These are phyloP conservation scores for Ophonus ardosiacus DNA, from an alignment of 2,888 invertebrate species.

Conservation along the genomic window DNA sequence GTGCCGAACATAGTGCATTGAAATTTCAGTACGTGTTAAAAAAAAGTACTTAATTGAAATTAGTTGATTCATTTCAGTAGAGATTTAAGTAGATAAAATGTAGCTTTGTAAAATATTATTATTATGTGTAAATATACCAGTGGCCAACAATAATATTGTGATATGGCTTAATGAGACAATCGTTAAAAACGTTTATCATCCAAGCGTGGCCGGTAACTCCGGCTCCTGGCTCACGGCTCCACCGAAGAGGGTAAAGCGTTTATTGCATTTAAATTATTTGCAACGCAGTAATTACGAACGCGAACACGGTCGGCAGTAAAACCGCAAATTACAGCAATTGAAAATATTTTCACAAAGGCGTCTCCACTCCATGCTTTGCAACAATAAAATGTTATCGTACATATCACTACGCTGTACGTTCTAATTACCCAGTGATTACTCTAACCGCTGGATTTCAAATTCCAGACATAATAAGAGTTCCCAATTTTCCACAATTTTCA, in stretches of 20 bases:
- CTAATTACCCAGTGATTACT: constrained; percentile 61
- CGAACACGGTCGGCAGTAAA: constrained; percentile 54
- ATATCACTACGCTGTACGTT: constrained; percentile 59
- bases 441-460: constrained; percentile 55
- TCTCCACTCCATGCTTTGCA: constrained; percentile 35
- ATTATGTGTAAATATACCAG: neutral
- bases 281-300: constrained; percentile 63
- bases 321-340: constrained; percentile 64
- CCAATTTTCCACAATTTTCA: constrained; percentile 62
- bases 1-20: no score
- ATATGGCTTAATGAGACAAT: neutral
- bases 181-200: constrained; percentile 10
- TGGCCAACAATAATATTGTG: neutral
- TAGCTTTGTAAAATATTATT: no score
- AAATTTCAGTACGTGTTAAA: no score
- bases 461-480: constrained; percentile 58
- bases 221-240: neutral
- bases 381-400: constrained; percentile 64
- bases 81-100: no score
- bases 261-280: constrained; percentile 65
- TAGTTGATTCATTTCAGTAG: no score
- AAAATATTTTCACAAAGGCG: constrained; percentile 64
- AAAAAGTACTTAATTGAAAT: no score
- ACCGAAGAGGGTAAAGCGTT: constrained; percentile 58
- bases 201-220: neutral